These are phyloP conservation scores for Drosophila chauvacae DNA, from an alignment of 1,140 invertebrate species.

Conservation along the genomic window DNA sequence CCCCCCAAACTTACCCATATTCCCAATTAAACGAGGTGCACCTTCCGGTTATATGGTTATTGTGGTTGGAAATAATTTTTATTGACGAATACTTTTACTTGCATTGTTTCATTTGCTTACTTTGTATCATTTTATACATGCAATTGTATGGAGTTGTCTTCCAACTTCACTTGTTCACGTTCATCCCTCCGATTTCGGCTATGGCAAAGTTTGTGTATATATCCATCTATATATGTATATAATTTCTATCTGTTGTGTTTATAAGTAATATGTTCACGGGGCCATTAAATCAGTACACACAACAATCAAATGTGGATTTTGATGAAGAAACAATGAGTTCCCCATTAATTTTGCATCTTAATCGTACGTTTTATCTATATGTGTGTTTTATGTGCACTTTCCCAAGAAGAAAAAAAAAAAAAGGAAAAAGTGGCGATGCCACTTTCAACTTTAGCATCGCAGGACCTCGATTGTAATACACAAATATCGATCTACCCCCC, in stretches of 20 bases:
- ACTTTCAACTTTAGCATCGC: slow-evolving; percentile 7
- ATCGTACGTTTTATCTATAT: slow-evolving; percentile 10
- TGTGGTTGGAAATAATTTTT: slow-evolving; percentile 64
- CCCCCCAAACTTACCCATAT: background rate
- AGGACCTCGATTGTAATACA: slow-evolving; percentile 2
- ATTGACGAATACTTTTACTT: slow-evolving; percentile 72
- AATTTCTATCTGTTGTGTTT: slow-evolving; percentile 28
- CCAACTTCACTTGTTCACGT: slow-evolving; percentile 18
- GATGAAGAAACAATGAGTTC: slow-evolving; percentile 29
- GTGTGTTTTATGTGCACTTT: slow-evolving; percentile 27
- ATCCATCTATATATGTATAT: slow-evolving; percentile 33
- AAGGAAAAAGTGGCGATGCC: slow-evolving; percentile 2
- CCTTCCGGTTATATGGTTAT: slow-evolving; percentile 9
- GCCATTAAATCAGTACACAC: slow-evolving; percentile 48
- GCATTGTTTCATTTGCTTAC: slow-evolving; percentile 60
- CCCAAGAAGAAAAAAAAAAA: slow-evolving; percentile 14
- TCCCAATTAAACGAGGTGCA: background rate
- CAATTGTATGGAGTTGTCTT: slow-evolving; percentile 41
- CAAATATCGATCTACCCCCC: background rate
- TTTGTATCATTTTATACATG: slow-evolving; percentile 57
- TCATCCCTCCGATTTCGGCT: slow-evolving; percentile 41
- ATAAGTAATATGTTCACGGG: slow-evolving; percentile 43
- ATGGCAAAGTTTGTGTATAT: slow-evolving; percentile 47
- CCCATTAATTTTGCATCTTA: slow-evolving; percentile 38
- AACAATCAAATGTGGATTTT: slow-evolving; percentile 55